Base-by-base conservation (phyloP, 2,113 vertebrate species). In the Trinectes maculatus region DNA sequence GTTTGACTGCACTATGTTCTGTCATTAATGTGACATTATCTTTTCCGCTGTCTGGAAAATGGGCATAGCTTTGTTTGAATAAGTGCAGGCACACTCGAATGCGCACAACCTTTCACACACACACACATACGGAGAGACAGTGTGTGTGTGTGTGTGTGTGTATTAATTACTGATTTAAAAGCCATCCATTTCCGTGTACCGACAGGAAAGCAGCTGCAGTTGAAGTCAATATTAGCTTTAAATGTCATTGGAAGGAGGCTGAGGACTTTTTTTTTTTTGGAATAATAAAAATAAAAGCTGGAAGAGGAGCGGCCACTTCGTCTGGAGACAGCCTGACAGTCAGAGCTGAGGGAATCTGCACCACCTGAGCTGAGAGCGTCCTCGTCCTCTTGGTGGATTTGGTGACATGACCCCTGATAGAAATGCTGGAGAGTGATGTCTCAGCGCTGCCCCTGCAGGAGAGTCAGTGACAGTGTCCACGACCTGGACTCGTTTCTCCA, bases 211-310 rank as follows among this genome's bases (percentile, higher is more conserved):
- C 15, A 39, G 68, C 40, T 43, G 48, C 24, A 51, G 46, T 5
- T 4, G 31, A 63, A 59, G 80, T 85, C 82, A 83, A 79, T 83
- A 80, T 85, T 74, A 61, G 59, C 51, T 44, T 70, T 72, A 68
- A 73, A 74, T 77, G 80, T 85, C 77, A 77, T 10, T 28, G 61
- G 34, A 61, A 44, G 60, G 52, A 56, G 65, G 49, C 44, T 12
- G 60, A 33, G n/a, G n/a, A n/a, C n/a, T n/a, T n/a, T n/a, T n/a
- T n/a, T n/a, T n/a, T n/a, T n/a, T n/a, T n/a, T n/a, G n/a, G n/a
- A n/a, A n/a, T n/a, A n/a, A n/a, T n/a, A n/a, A n/a, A n/a, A n/a
- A n/a, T n/a, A n/a, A n/a, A n/a, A n/a, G n/a, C n/a, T n/a, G n/a
- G n/a, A n/a, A n/a, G n/a, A n/a, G n/a, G n/a, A n/a, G n/a, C n/a